phyloP scores from a whole-genome alignment of 2,113 vertebrate species.

The Cervus canadensis region DNA sequence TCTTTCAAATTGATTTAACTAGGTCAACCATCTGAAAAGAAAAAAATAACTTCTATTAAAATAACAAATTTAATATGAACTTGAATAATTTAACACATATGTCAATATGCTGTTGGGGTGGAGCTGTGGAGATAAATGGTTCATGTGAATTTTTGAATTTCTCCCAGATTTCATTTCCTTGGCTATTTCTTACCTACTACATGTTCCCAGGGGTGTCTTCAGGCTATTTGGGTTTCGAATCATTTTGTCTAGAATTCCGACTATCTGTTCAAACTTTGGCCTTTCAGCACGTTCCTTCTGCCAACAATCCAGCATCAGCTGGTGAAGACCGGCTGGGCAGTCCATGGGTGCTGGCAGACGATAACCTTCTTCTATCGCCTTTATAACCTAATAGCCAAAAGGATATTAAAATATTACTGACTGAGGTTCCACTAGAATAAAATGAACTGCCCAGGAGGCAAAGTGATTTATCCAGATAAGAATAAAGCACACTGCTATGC shows the following conservation, averaged over 20 bases:
- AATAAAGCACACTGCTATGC: conserved; percentile 13
- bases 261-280: conserved; percentile 99
- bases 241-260: conserved; percentile 99
- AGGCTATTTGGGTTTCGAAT: conserved; percentile 98
- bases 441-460: conserved; percentile 44
- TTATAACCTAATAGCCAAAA: conserved; percentile 91
- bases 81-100: not conserved
- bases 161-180: not conserved
- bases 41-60: not conserved
- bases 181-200: conserved; percentile 89
- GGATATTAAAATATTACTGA: conserved; percentile 58
- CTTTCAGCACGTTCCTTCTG: conserved; percentile 96
- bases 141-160: not conserved
- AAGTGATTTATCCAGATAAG: conserved; percentile 29
- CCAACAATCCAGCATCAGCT: conserved; percentile 99
- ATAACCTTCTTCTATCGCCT: conserved; percentile 99
- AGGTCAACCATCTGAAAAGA: not conserved
- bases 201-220: conserved; percentile 96
- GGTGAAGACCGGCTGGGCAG: conserved; percentile 96
- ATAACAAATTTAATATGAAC: not conserved
- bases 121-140: not conserved
- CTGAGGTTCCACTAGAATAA: conserved; percentile 12
- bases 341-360: conserved; percentile 99
- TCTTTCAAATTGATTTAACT: not conserved
- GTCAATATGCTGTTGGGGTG: not conserved